Conservation (phyloP, 2,797 vertebrate genomes). For the Fringilla coelebs region DNA sequence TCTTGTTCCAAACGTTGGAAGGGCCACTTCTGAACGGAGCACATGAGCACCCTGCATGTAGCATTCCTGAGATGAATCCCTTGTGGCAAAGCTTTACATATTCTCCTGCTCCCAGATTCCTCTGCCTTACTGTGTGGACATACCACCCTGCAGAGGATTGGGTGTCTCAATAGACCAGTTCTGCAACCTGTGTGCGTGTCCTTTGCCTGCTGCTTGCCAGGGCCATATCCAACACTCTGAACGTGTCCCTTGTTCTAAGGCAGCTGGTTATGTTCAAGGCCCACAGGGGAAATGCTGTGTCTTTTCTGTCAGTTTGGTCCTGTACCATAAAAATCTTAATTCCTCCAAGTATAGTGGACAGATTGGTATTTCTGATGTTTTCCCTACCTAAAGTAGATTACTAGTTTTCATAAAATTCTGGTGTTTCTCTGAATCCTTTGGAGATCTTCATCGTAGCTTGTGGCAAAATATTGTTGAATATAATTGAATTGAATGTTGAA, state of each 20-base stretch:
- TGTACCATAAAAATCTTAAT: background rate
- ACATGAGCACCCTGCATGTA: accelerated
- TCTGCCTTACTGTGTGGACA: background rate
- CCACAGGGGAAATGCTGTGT: background rate
- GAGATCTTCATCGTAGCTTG: accelerated
- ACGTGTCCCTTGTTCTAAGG: background rate
- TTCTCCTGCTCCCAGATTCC: background rate
- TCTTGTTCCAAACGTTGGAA: background rate
- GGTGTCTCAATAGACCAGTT: background rate
- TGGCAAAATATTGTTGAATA: background rate
- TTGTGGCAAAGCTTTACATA: accelerated
- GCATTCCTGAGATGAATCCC: background rate
- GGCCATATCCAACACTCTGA: accelerated
- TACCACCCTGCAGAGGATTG: background rate
- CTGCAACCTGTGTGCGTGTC: background rate
- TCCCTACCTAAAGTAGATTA: background rate
- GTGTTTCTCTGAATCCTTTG: background rate
- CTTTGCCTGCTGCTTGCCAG: background rate
- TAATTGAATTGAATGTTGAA: background rate
- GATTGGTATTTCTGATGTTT: background rate
- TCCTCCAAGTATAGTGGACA: background rate
- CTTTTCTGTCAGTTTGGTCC: background rate
- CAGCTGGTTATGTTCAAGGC: background rate
- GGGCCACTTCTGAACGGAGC: background rate
- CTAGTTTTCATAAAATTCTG: background rate